These are phyloP conservation scores for Thymelicus sylvestris DNA, from an alignment of 2,888 invertebrate species.

Conservation along the genomic window DNA sequence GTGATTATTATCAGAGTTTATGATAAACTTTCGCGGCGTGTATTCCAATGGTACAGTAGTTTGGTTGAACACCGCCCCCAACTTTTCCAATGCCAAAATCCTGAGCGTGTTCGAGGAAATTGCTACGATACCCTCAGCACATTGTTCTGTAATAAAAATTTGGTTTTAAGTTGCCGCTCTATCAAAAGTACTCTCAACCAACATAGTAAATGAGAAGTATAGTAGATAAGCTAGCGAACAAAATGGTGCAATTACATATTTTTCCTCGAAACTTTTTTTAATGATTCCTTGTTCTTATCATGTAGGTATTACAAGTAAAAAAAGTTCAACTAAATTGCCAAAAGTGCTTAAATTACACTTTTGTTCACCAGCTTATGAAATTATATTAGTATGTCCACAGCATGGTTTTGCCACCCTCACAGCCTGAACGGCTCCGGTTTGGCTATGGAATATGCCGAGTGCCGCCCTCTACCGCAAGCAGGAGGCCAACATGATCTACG, in stretches of 20 bases:
- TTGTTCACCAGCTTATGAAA: too few species aligned
- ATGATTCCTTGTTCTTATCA: too few species aligned
- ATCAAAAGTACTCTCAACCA: too few species aligned
- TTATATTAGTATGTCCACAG: constrained; percentile 71
- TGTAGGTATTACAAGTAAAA: too few species aligned
- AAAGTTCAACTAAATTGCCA: too few species aligned
- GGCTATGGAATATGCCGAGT: constrained; percentile 91
- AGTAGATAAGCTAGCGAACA: too few species aligned
- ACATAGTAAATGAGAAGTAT: too few species aligned
- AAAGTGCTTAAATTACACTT: too few species aligned
- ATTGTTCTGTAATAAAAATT: constrained; percentile 90
- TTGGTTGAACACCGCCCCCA: constrained; percentile 99
- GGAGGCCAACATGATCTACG: constrained; percentile 85
- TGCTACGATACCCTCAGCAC: constrained; percentile 99
- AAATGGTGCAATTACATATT: too few species aligned
- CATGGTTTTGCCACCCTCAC: constrained; percentile 88
- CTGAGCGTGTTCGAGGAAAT: constrained; percentile 98
- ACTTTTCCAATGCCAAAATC: constrained; percentile 98
- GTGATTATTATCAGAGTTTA: constrained; percentile 95
- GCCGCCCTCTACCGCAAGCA: constrained; percentile 77
- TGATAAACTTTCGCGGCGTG: constrained; percentile 97
- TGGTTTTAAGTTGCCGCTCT: background rate
- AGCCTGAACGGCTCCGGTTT: constrained; percentile 88
- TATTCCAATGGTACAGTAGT: constrained; percentile 96
- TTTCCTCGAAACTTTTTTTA: too few species aligned